Conservation (phyloP, 2,888 invertebrate species). For the Heteromurus nitidus region DNA sequence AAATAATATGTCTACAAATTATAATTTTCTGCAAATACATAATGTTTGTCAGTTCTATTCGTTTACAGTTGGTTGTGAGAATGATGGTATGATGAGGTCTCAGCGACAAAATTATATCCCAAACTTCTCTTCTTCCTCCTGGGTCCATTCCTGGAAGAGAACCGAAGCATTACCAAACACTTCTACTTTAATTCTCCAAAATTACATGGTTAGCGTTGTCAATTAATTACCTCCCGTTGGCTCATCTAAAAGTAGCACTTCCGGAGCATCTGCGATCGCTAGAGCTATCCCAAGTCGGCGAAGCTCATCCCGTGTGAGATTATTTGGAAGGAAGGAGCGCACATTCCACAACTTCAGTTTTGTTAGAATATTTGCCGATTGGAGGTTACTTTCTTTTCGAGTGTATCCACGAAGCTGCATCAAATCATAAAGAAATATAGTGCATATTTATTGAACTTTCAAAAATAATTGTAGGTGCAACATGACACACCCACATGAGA, state of each 20-base stretch:
- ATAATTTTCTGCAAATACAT: background rate
- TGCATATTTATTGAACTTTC: too few relatives aligned
- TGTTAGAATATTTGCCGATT: slow-evolving; percentile 45
- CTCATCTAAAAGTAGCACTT: slow-evolving; percentile 68
- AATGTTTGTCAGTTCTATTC: background rate
- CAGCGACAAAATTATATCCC: slow-evolving; percentile 64
- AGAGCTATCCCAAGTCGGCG: slow-evolving; percentile 67
- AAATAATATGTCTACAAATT: background rate
- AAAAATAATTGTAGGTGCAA: background rate
- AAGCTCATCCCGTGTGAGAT: slow-evolving; percentile 58
- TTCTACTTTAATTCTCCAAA: too few relatives aligned
- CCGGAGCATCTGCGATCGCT: slow-evolving; percentile 66
- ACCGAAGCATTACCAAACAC: too few relatives aligned
- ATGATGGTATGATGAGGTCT: slow-evolving; percentile 66
- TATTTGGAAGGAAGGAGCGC: slow-evolving; percentile 35
- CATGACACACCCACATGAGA: background rate
- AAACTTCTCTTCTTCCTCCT: slow-evolving; percentile 66
- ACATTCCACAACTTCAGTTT: slow-evolving; percentile 62
- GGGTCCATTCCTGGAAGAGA: slow-evolving; percentile 53
- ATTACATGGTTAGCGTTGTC: background rate
- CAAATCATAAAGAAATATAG: too few relatives aligned
- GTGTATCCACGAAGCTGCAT: slow-evolving; percentile 60
- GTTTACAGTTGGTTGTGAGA: slow-evolving; percentile 55
- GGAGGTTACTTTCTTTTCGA: slow-evolving; percentile 39
- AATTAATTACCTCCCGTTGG: slow-evolving; percentile 61